Percentiles rank a stretch among this genome's conserved stretches.
phyloP scores from a whole-genome alignment of 1,140 invertebrate genomes.

The Tetramorium simillimum region DNA sequence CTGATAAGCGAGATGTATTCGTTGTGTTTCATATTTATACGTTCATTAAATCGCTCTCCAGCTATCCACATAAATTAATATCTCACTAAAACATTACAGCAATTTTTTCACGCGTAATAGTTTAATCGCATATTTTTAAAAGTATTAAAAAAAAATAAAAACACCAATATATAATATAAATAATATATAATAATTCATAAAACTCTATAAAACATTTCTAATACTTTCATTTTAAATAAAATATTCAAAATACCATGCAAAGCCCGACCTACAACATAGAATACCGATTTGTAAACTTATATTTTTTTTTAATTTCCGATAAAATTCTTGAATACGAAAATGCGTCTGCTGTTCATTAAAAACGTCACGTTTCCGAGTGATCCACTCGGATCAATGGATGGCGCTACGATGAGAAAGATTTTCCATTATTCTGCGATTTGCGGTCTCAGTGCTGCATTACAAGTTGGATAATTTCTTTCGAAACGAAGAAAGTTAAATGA shows the following conservation, averaged over 20 bases:
- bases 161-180: not conserved
- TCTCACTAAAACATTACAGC: not conserved
- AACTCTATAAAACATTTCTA: not conserved
- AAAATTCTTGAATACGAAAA: slow-evolving; percentile 5
- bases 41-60: slow-evolving; percentile 33
- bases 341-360: slow-evolving; percentile 32
- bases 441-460: slow-evolving; percentile 36
- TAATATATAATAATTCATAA: not conserved
- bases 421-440: slow-evolving; percentile 57
- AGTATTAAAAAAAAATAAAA: not conserved
- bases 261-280: not conserved
- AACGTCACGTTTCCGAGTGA: slow-evolving; percentile 50
- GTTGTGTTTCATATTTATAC: slow-evolving; percentile 44
- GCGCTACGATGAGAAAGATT: slow-evolving; percentile 42
- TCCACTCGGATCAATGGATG: slow-evolving; percentile 40
- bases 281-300: not conserved
- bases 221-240: not conserved
- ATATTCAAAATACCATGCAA: not conserved
- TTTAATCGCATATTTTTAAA: slow-evolving; percentile 8
- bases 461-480: slow-evolving; percentile 67
- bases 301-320: not conserved
- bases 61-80: slow-evolving; percentile 35
- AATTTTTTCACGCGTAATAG: not conserved
- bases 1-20: slow-evolving; percentile 50
- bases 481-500: slow-evolving; percentile 70